Base-by-base conservation (phyloP, 1,140 invertebrate genomes). In the Eciton burchellii region DNA sequence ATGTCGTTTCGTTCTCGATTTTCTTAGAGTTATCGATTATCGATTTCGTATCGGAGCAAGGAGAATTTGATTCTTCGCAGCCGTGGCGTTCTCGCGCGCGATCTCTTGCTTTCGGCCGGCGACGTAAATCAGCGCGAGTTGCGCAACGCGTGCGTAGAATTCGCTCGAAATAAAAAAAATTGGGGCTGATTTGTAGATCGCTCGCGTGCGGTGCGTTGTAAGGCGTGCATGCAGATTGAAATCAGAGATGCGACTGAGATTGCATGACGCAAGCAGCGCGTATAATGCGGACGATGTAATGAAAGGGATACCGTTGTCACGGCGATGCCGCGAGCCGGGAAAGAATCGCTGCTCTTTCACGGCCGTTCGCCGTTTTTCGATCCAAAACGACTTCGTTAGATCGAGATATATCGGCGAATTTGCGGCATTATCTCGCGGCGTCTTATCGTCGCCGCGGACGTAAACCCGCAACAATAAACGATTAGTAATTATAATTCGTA, bases 171-270 rank as follows among this genome's bases (percentile, higher is more conserved):
- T 56, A 73, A 81, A 88, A 77, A 66, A 82, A 87, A 88, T 52
- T n/a, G 60, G 56, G 77, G 73, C 73, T 88, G 87, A 88, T 88
- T 88, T 88, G 86, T 88, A 88, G 87, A 88, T 88, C 83, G 76
- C 62, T 85, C 72, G 71, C 86, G 83, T 88, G 83, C 83, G 84
- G 81, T 83, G 83, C 83, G 87, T 88, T 88, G 81, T 88, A 88
- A 85, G 70, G 74, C 52, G 74, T 49, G 56, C 76, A 57, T 45
- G 60, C 63, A 88, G 86, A 88, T 88, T 88, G 86, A 88, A 88
- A 88, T 88, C 87, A 86, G 86, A 88, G 86, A 88, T 88, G 86
- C 87, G 86, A 88, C 86, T 70, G 83, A 88, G 87, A 88, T 88
- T 88, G 88, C 87, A 57, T 62, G 83, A 76, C 84, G 79, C 65